phyloP scores from a whole-genome alignment of 2,797 vertebrate species.

The Menidia menidia region DNA sequence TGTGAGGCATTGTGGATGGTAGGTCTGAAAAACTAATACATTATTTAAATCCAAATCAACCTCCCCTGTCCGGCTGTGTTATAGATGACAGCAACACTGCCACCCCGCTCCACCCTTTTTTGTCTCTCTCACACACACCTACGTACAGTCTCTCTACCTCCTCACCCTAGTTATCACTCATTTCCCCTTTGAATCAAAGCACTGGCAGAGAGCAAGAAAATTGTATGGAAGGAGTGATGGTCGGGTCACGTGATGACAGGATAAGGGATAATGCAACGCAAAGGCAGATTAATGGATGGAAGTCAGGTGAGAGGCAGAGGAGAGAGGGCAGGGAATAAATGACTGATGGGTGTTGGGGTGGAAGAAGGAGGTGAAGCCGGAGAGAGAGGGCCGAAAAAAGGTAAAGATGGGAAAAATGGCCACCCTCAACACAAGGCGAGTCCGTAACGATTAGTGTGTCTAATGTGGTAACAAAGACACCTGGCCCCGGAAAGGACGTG shows the following conservation, averaged over 20 bases:
- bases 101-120: not conserved
- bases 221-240: slow-evolving; percentile 24
- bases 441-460: slow-evolving; percentile 78
- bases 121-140: not conserved
- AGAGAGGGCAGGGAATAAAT: slow-evolving; percentile 13
- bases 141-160: slow-evolving; percentile 12
- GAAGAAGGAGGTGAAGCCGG: not conserved
- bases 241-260: slow-evolving; percentile 1
- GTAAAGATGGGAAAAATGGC: slow-evolving; percentile 48
- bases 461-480: slow-evolving; percentile 76
- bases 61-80: slow-evolving; percentile 72
- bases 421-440: slow-evolving; percentile 58
- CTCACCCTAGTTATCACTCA: slow-evolving; percentile 17
- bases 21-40: slow-evolving; percentile 75
- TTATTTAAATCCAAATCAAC: slow-evolving; percentile 82
- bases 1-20: slow-evolving; percentile 72
- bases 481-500: slow-evolving; percentile 71
- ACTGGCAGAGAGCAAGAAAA: slow-evolving; percentile 47
- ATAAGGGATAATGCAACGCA: slow-evolving; percentile 30
- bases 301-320: slow-evolving; percentile 18
- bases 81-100: slow-evolving; percentile 75
- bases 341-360: slow-evolving; percentile 24
- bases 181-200: slow-evolving; percentile 45
- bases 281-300: slow-evolving; percentile 19
- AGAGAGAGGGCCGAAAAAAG: slow-evolving; percentile 23